Percentiles rank a stretch among this genome's conserved stretches.
These are phyloP conservation scores for Caprella mutica DNA, from an alignment of 2,888 invertebrate genomes.

Conservation along the genomic window DNA sequence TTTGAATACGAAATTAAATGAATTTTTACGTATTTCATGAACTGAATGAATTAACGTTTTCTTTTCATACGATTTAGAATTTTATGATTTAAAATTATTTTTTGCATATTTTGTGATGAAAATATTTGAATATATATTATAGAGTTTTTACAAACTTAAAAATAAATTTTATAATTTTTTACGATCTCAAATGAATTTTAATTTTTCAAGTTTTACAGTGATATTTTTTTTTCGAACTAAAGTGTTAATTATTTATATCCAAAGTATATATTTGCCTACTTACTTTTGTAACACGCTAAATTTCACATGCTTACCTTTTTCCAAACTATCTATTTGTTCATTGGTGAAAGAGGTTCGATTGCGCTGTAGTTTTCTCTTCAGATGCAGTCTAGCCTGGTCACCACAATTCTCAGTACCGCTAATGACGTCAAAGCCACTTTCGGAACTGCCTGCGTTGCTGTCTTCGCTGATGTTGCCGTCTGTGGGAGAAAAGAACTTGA, in stretches of 20 bases:
- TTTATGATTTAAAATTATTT: too few species aligned
- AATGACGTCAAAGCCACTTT: slow-evolving; percentile 51
- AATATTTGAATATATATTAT: too few species aligned
- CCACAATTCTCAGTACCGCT: slow-evolving; percentile 53
- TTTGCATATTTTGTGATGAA: too few species aligned
- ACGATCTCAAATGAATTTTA: too few species aligned
- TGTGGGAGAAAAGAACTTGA: too few species aligned
- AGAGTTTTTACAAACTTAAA: too few species aligned
- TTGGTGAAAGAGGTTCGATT: slow-evolving; percentile 97
- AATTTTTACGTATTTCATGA: too few species aligned
- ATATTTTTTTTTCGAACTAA: background rate
- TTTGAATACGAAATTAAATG: too few species aligned
- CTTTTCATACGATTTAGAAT: too few species aligned
- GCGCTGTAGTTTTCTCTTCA: slow-evolving; percentile 91
- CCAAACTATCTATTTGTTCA: slow-evolving; percentile 95
- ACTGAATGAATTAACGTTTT: too few species aligned
- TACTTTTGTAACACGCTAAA: background rate
- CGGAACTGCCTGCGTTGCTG: slow-evolving; percentile 67
- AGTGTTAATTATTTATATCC: background rate
- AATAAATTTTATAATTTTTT: too few species aligned
- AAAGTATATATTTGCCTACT: background rate
- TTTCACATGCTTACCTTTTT: slow-evolving; percentile 66
- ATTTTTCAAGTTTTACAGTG: background rate
- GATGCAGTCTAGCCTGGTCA: slow-evolving; percentile 71
- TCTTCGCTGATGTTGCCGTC: too few species aligned